phyloP scores from a whole-genome alignment of 1,140 invertebrate species.

The Helicoverpa zea region DNA sequence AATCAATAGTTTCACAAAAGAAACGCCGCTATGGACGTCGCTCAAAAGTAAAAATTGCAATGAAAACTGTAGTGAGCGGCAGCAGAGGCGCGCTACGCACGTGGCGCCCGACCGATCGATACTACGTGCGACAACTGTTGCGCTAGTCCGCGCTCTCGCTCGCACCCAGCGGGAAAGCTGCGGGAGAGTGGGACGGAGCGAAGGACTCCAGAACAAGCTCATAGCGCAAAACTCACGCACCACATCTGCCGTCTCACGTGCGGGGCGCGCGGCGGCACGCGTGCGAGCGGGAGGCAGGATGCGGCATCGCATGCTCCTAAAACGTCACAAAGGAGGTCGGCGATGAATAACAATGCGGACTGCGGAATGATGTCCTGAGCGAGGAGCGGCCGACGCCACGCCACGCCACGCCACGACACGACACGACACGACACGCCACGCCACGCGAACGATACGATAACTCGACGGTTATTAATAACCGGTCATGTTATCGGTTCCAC shows the following conservation, averaged over 20 bases:
- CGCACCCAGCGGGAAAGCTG: slow-evolving; percentile 43
- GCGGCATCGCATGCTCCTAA: slow-evolving; percentile 78
- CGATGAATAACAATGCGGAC: slow-evolving; percentile 85
- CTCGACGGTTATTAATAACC: slow-evolving; percentile 13
- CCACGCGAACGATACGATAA: slow-evolving; percentile 20
- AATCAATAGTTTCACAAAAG: slow-evolving; percentile 21
- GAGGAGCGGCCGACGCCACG: slow-evolving; percentile 48
- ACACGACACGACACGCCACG: slow-evolving; percentile 24
- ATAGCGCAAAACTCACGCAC: slow-evolving; percentile 79
- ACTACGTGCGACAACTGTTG: slow-evolving; percentile 82
- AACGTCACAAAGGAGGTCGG: slow-evolving; percentile 82
- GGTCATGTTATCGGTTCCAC: slow-evolving; percentile 14
- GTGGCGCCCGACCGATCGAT: slow-evolving; percentile 77
- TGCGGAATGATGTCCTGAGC: slow-evolving; percentile 82
- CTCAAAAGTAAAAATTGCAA: slow-evolving; percentile 47
- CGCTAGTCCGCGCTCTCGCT: slow-evolving; percentile 69
- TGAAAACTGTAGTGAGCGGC: slow-evolving; percentile 54
- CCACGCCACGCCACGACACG: not conserved
- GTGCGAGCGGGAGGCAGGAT: slow-evolving; percentile 67
- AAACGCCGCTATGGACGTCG: slow-evolving; percentile 54
- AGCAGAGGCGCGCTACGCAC: slow-evolving; percentile 69
- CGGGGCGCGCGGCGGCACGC: slow-evolving; percentile 16
- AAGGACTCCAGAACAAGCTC: slow-evolving; percentile 72
- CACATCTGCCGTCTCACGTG: slow-evolving; percentile 56
- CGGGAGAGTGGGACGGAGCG: slow-evolving; percentile 58